These are phyloP conservation scores for Agriotes lineatus DNA, from an alignment of 2,888 invertebrate species.

Conservation along the genomic window DNA sequence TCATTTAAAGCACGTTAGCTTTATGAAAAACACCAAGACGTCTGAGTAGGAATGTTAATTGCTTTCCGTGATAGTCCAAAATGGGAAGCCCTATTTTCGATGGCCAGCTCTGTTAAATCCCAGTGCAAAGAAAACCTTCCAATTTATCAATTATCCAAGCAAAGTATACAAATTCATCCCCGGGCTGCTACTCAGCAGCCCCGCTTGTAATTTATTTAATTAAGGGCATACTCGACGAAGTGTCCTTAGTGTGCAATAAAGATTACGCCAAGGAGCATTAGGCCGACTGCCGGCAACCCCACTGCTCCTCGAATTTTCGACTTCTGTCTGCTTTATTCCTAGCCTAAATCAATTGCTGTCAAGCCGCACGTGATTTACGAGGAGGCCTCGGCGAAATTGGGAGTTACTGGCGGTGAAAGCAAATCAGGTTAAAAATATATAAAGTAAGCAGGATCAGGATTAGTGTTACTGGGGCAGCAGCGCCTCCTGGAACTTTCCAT, in stretches of 20 bases:
- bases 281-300: neutral
- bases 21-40: neutral
- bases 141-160: constrained; percentile 14
- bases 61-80: neutral
- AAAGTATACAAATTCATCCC: constrained; percentile 2
- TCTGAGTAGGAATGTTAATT: neutral
- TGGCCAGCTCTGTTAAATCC: neutral
- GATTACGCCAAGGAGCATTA: constrained; percentile 1
- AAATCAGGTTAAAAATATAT: constrained; percentile 17
- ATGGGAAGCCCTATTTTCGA: neutral
- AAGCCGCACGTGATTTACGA: constrained; percentile 22
- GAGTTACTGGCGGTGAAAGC: constrained; percentile 24
- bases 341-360: constrained; percentile 27
- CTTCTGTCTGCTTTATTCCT: constrained; percentile 21
- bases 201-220: constrained; percentile 16
- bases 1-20: neutral
- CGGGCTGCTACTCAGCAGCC: constrained; percentile 1
- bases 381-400: constrained; percentile 16
- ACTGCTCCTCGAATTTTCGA: neutral
- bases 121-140: neutral
- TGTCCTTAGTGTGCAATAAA: constrained; percentile 15
- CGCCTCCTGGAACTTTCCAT: neutral
- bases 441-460: constrained; percentile 1
- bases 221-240: constrained; percentile 11
- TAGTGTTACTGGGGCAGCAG: neutral